Percentiles rank a stretch among this genome's conserved stretches.
These are phyloP conservation scores for Sebastes reedi DNA, from an alignment of 2,797 vertebrate genomes.

Conservation along the genomic window DNA sequence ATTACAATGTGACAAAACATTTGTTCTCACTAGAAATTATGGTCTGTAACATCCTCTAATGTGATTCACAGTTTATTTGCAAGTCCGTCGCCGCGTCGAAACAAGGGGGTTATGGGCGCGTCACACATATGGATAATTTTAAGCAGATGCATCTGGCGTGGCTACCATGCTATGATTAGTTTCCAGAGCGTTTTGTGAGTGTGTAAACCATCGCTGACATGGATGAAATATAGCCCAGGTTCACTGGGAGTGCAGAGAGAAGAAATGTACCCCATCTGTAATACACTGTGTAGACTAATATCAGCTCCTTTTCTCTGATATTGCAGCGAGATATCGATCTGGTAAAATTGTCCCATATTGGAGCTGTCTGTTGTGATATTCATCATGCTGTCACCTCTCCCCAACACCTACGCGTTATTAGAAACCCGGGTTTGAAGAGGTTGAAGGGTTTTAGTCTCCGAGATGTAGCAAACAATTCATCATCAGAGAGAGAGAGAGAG, in stretches of 20 bases:
- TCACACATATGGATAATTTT: conserved; percentile 82
- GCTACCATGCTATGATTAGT: conserved; percentile 88
- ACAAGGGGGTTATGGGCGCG: conserved; percentile 63
- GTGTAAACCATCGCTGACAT: conserved; percentile 88
- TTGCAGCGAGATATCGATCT: conserved; percentile 99
- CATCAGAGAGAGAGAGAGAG: conserved; percentile 72
- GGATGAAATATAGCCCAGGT: conserved; percentile 96
- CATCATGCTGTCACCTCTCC: conserved; percentile 98
- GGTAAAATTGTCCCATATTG: conserved; percentile 99
- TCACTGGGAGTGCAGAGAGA: conserved; percentile 94
- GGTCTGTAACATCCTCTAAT: conserved; percentile 71
- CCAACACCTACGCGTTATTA: conserved; percentile 98
- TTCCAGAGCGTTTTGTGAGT: conserved; percentile 87
- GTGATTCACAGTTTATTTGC: conserved; percentile 80
- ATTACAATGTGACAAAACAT: conserved; percentile 79
- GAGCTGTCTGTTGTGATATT: conserved; percentile 99
- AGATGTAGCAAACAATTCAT: conserved; percentile 98
- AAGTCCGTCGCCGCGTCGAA: conserved; percentile 71
- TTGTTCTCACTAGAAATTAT: conserved; percentile 73
- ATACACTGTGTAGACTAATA: conserved; percentile 99
- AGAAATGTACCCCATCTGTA: conserved; percentile 99
- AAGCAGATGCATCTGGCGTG: conserved; percentile 85
- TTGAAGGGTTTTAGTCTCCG: conserved; percentile 96
- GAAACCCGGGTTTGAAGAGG: conserved; percentile 97
- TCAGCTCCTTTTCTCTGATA: conserved; percentile 99